phyloP scores from a whole-genome alignment of 2,113 vertebrate genomes.

The Oryzias melastigma region DNA sequence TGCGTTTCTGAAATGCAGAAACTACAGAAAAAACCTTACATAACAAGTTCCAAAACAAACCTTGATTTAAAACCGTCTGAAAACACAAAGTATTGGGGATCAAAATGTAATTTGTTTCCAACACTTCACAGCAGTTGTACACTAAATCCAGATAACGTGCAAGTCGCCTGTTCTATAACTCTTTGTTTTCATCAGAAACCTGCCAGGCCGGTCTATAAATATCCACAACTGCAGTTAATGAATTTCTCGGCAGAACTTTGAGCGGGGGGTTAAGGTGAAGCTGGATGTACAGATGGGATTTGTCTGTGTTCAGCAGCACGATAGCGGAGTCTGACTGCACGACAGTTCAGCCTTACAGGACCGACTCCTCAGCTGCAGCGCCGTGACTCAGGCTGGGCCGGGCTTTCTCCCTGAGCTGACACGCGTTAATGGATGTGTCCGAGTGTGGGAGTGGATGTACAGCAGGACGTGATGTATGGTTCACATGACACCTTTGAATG shows the following conservation, averaged over 20 bases:
- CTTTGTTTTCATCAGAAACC: not conserved
- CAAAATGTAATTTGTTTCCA: not conserved
- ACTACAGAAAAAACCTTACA: too few species aligned
- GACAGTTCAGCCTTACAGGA: slow-evolving; percentile 22
- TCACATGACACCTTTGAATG: too few species aligned
- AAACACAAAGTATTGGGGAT: not conserved
- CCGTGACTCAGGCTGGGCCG: slow-evolving; percentile 13
- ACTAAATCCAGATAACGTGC: slow-evolving; percentile 7
- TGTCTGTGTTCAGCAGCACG: slow-evolving; percentile 55
- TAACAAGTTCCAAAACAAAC: too few species aligned
- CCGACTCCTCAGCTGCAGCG: slow-evolving; percentile 19
- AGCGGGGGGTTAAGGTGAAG: slow-evolving; percentile 28
- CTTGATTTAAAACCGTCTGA: not conserved
- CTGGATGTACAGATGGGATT: slow-evolving; percentile 46
- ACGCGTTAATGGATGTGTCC: not conserved
- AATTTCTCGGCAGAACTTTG: slow-evolving; percentile 43
- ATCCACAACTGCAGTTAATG: slow-evolving; percentile 41
- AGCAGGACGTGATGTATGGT: too few species aligned
- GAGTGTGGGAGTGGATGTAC: too few species aligned
- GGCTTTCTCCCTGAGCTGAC: not conserved
- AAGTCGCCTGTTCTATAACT: too few species aligned
- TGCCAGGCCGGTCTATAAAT: slow-evolving; percentile 53
- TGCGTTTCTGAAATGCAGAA: too few species aligned
- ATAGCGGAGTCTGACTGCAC: slow-evolving; percentile 41
- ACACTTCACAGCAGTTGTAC: slow-evolving; percentile 7